Evolutionary conservation across 2,113 vertebrate genomes (phyloP).

Genomic region (Chionodraco myersi): DNA sequence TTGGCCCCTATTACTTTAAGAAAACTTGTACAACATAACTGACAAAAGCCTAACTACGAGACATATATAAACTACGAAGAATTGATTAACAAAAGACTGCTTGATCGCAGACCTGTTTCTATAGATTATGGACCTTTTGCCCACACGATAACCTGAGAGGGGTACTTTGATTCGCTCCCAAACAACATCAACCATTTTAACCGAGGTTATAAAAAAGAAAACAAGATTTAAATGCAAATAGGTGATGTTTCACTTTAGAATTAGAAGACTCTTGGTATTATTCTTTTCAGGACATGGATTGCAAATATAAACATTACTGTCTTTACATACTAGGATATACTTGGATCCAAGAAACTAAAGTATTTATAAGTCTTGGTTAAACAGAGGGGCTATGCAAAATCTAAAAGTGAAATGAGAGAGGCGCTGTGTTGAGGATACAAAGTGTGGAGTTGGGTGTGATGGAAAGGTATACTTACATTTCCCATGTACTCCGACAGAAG

Average conservation of each 20-base stretch:
- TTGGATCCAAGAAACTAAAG: background rate
- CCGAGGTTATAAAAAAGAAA: background rate
- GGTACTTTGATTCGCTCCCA: background rate
- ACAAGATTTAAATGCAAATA: no score
- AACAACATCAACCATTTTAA: background rate
- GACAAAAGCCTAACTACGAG: background rate
- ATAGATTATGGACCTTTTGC: background rate
- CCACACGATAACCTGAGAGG: background rate
- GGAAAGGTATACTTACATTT: constrained; percentile 87
- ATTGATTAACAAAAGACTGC: background rate
- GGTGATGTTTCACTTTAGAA: no score
- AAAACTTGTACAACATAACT: background rate
- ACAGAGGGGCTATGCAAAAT: no score
- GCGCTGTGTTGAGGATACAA: background rate
- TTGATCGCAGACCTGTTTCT: background rate
- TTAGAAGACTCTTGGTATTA: no score
- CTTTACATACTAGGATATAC: background rate
- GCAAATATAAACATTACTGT: background rate
- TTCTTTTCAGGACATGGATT: background rate
- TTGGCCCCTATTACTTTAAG: background rate
- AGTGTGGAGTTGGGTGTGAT: background rate
- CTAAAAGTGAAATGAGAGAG: background rate
- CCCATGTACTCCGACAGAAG: constrained; percentile 98
- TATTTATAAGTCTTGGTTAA: no score
- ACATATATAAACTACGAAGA: constrained; percentile 4